Percentiles rank a stretch among this genome's conserved stretches.
These are phyloP conservation scores for Calyptomena viridis DNA, from an alignment of 2,113 vertebrate genomes.

Conservation along the genomic window DNA sequence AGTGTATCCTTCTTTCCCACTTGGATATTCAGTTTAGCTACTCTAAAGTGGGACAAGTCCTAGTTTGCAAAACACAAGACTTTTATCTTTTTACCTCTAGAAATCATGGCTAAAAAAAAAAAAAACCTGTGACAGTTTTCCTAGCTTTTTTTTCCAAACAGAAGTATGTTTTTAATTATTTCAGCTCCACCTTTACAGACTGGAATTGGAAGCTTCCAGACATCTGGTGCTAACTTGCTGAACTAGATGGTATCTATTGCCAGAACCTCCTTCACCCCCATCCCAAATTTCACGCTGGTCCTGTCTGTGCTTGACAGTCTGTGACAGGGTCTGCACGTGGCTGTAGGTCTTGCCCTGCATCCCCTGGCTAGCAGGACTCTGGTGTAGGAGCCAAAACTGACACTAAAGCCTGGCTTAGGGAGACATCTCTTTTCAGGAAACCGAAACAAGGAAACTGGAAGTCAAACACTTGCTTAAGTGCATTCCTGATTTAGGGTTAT, in stretches of 20 bases:
- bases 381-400: neutral
- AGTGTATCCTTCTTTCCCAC: neutral
- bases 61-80: neutral
- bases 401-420: neutral
- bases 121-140: neutral
- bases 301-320: neutral
- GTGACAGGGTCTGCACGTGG: neutral
- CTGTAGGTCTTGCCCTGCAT: neutral
- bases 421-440: neutral
- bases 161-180: constrained; percentile 12
- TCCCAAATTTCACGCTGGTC: constrained; percentile 12
- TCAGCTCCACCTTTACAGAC: constrained; percentile 24
- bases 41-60: neutral
- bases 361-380: neutral
- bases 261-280: neutral
- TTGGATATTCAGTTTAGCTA: neutral
- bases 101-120: neutral
- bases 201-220: constrained; percentile 15
- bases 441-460: neutral
- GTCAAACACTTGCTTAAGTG: neutral
- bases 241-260: constrained; percentile 41
- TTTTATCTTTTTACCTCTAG: neutral
- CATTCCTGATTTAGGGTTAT: neutral
- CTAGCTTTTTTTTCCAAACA: neutral
- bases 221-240: constrained; percentile 37